Evolutionary conservation across 1,140 invertebrate species (phyloP), one percentile per base, ranked within the genome.

Genomic region (Leptinotarsa lineolata): DNA sequence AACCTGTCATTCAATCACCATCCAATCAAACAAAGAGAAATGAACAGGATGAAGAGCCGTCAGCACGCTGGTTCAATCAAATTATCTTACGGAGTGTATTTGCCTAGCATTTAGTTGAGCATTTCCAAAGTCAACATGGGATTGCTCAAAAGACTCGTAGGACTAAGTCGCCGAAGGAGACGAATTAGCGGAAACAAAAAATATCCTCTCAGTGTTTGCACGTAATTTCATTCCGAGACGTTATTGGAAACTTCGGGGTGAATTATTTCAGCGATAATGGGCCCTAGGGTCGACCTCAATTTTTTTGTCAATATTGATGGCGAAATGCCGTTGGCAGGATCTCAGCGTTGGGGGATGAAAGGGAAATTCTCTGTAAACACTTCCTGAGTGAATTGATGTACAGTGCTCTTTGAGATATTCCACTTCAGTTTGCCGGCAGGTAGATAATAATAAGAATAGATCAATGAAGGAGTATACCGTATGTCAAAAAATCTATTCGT

Each of bases 81-180:
- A 61, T 71, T 71, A 71, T 71, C 46, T 21, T n/a, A 16, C 22
- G 22, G 24, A 30, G 15, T 22, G 16, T 71, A 63, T 71, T 71
- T 71, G 69, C 69, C 24, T 63, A 30, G 30, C 20, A 63, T 30
- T 60, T 21, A 71, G 69, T 71, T 30, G 60, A 63, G 69, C 69
- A 60, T 71, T 61, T 45, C 54, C 11, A n/a, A 39, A 18, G 45
- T 68, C 67, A 72, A 72, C 61, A 72, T 39, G 24, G 20, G 30
- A 54, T 54, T 54, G 48, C 48, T 54, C 48, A 18, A 54, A 54
- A 13, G n/a, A 54, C 21, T 39, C 21, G 16, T 5, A 64, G 30
- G 21, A 64, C 21, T 15, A 64, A 24, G 30, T 39, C 21, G 30
- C 15, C 21, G 30, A 20, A 24, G 63, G 21, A 20, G 30, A 60